phyloP scores from a whole-genome alignment of 1,140 invertebrate species.

The Pygmarrhopalites habei region DNA sequence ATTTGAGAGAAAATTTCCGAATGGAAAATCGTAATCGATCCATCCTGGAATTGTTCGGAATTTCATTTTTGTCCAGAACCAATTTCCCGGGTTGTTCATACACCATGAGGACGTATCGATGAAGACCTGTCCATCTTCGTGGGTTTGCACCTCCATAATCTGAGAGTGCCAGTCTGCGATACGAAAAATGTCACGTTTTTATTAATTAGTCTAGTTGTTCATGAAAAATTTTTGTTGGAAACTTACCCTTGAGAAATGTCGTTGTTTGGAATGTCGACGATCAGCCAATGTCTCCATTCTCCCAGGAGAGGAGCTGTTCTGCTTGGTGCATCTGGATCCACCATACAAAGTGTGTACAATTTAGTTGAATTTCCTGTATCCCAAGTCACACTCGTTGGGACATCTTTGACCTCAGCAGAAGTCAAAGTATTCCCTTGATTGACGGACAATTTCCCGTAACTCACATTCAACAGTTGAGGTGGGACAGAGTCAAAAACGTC shows the following conservation, averaged over 20 bases:
- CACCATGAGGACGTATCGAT: conserved; percentile 81
- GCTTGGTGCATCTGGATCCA: conserved; percentile 86
- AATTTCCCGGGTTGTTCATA: conserved; percentile 73
- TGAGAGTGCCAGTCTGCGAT: too few relatives aligned
- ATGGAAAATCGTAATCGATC: conserved; percentile 48
- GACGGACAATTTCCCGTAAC: conserved; percentile 47
- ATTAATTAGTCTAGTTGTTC: too few relatives aligned
- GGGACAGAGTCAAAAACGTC: conserved; percentile 61
- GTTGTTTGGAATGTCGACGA: conserved; percentile 77
- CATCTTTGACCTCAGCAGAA: conserved; percentile 51
- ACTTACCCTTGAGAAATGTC: conserved; percentile 63
- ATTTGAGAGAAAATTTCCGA: conserved; percentile 50
- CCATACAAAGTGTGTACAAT: conserved; percentile 68
- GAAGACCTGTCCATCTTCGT: conserved; percentile 62
- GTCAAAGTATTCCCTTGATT: conserved; percentile 62
- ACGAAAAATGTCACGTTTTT: too few relatives aligned
- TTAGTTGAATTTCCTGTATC: conserved; percentile 49
- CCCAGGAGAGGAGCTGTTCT: conserved; percentile 65
- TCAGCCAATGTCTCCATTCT: conserved; percentile 88
- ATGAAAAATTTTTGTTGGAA: too few relatives aligned
- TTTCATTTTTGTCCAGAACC: conserved; percentile 58
- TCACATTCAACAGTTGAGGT: conserved; percentile 47
- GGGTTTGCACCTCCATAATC: conserved; percentile 80
- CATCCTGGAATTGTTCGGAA: conserved; percentile 50
- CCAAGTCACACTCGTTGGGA: conserved; percentile 53